phyloP scores from a whole-genome alignment of 1,140 invertebrate genomes.

The Choristoneura fumiferana region DNA sequence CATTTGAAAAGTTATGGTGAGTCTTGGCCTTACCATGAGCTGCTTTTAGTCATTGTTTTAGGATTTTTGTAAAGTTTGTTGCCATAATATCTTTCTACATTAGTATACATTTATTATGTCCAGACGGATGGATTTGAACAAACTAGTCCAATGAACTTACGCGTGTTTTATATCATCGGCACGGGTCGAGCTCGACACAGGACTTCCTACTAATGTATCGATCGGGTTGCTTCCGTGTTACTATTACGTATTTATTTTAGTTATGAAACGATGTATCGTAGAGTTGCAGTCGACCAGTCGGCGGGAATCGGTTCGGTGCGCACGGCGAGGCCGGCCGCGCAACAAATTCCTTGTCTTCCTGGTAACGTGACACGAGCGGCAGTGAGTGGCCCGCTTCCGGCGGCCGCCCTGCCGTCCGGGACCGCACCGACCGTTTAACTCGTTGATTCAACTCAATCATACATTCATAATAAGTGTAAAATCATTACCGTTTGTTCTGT shows the following conservation, averaged over 20 bases:
- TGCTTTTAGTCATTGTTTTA: conserved; percentile 78
- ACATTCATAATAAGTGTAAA: conserved; percentile 17
- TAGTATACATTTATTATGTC: conserved; percentile 71
- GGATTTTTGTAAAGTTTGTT: conserved; percentile 78
- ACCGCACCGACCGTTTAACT: conserved; percentile 25
- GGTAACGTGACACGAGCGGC: not conserved
- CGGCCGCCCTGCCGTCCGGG: too few relatives aligned
- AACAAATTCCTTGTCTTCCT: not conserved
- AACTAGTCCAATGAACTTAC: conserved; percentile 71
- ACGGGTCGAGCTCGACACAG: conserved; percentile 32
- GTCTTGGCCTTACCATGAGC: conserved; percentile 59
- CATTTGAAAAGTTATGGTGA: conserved; percentile 70
- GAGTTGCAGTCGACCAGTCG: conserved; percentile 1
- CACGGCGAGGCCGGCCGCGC: conserved; percentile 20
- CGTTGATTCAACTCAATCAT: not conserved
- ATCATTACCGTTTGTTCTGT: conserved; percentile 55
- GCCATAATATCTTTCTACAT: conserved; percentile 77
- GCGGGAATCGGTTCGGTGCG: not conserved
- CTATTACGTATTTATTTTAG: conserved; percentile 59
- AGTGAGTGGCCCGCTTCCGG: too few relatives aligned
- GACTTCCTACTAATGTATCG: conserved; percentile 38
- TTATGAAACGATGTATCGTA: conserved; percentile 27
- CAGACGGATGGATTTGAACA: conserved; percentile 73
- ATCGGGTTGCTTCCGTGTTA: conserved; percentile 44
- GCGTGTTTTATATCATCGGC: conserved; percentile 42